A percentile compares a stretch with the other conserved stretches of the same genome.
Evolutionary conservation across 2,113 vertebrate species (phyloP).

Genomic region (Nannospalax galili): DNA sequence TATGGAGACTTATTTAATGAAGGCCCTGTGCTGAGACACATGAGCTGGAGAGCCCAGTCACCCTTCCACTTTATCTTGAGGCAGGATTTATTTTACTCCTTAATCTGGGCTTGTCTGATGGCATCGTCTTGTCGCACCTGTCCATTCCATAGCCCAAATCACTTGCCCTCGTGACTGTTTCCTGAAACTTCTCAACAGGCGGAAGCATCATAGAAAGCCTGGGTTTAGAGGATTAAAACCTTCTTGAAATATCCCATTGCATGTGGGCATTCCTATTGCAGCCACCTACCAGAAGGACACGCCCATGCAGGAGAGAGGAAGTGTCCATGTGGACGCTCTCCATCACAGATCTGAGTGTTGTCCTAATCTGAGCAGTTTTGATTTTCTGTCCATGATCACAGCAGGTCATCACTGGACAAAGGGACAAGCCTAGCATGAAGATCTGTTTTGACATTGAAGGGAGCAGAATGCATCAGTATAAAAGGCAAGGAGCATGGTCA

Average conservation of each 20-base stretch:
- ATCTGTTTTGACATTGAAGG: not conserved
- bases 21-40: not conserved
- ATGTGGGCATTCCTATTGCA: accelerated
- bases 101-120: slow-evolving; percentile 21
- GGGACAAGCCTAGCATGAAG: no score
- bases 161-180: not conserved
- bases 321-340: not conserved
- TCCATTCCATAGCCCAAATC: not conserved
- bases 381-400: not conserved
- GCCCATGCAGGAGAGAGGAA: accelerated
- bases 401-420: not conserved
- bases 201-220: not conserved
- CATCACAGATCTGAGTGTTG: not conserved
- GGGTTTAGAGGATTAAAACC: accelerated
- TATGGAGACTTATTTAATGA: slow-evolving; percentile 7
- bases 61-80: slow-evolving; percentile 36
- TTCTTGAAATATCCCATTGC: not conserved
- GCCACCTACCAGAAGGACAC: not conserved
- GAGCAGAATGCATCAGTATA: not conserved
- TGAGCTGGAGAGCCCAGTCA: not conserved
- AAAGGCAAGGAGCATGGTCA: not conserved
- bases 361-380: not conserved
- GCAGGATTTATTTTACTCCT: slow-evolving; percentile 34
- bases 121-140: not conserved
- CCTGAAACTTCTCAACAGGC: not conserved